These are phyloP conservation scores for Octodonta nipae DNA, from an alignment of 2,888 invertebrate genomes.

Conservation along the genomic window DNA sequence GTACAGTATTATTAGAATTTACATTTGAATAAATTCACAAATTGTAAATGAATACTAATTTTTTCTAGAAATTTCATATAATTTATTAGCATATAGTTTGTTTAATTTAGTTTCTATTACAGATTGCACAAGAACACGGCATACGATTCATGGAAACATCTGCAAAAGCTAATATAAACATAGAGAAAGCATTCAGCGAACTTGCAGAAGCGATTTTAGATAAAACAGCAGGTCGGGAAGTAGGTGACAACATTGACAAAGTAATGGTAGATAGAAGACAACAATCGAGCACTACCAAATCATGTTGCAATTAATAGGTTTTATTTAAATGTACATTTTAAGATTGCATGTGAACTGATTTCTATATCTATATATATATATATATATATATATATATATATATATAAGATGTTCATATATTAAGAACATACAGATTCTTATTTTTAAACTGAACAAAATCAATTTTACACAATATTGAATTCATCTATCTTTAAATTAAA, in stretches of 20 bases:
- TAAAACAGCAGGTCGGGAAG: conserved; percentile 73
- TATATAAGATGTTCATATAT: no score
- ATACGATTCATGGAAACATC: conserved; percentile 97
- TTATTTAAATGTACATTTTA: conserved; percentile 3
- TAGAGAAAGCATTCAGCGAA: conserved; percentile 89
- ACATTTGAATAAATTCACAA: no score
- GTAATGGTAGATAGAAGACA: conserved; percentile 61
- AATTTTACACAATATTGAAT: no score
- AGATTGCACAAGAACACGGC: conserved; percentile 91
- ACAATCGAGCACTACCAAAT: conserved; percentile 48
- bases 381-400: no score
- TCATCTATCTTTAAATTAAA: no score
- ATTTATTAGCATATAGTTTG: no score
- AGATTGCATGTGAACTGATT: conserved; percentile 18
- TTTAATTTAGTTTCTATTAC: conserved; percentile 11
- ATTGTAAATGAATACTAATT: no score
- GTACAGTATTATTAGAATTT: no score
- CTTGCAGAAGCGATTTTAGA: conserved; percentile 79
- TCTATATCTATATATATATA: no score
- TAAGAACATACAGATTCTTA: no score
- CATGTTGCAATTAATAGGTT: conserved; percentile 35
- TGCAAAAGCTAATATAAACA: conserved; percentile 92
- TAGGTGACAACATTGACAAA: conserved; percentile 60
- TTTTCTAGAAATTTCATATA: no score
- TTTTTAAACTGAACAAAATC: no score